Percentiles rank a stretch among this genome's conserved stretches.
These are phyloP conservation scores for Perca flavescens DNA, from an alignment of 2,113 vertebrate species.

Conservation along the genomic window DNA sequence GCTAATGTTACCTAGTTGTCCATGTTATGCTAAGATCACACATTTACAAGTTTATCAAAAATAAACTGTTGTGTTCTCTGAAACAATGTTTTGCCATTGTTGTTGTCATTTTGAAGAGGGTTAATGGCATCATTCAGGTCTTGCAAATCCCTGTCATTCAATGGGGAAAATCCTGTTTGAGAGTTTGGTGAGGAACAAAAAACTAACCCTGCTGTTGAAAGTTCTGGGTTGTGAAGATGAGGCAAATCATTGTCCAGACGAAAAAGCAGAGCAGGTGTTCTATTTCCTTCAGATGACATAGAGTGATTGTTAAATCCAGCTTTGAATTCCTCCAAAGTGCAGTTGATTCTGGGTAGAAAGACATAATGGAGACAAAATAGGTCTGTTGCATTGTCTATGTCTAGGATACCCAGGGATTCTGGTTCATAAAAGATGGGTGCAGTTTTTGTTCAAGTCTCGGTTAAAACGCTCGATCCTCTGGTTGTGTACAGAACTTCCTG, in stretches of 20 bases:
- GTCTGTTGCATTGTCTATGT: too few species aligned
- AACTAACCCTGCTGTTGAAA: not conserved
- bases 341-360: too few species aligned
- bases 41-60: conserved; percentile 23
- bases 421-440: too few species aligned
- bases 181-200: not conserved
- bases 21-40: not conserved
- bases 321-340: not conserved
- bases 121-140: conserved; percentile 6
- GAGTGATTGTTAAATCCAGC: too few species aligned
- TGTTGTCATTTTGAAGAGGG: conserved; percentile 27
- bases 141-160: conserved; percentile 24
- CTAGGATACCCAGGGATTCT: too few species aligned
- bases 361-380: too few species aligned
- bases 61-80: conserved; percentile 14
- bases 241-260: not conserved
- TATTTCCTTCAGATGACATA: not conserved
- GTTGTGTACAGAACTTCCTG: too few species aligned
- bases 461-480: too few species aligned
- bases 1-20: not conserved
- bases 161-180: conserved; percentile 12
- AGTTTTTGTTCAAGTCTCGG: too few species aligned
- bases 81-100: conserved; percentile 29
- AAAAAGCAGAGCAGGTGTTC: conserved; percentile 2
- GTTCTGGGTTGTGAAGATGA: conserved; percentile 18